Conservation (phyloP, 2,888 invertebrate species). For the Lamellibrachia columna region DNA sequence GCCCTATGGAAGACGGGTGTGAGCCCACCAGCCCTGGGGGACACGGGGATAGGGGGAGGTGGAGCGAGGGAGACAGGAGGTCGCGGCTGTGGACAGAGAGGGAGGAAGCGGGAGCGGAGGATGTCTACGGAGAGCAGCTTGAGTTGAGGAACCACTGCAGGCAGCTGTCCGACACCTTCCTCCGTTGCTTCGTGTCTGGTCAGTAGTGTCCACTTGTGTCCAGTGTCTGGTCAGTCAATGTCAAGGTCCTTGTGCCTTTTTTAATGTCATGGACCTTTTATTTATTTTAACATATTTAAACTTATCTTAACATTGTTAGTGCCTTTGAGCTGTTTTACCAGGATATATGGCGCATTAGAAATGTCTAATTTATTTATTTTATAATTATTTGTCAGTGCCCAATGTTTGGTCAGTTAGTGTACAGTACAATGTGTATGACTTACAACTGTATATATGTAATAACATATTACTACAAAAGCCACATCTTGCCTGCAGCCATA, state of each 20-base stretch:
- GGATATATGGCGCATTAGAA: too few relatives aligned
- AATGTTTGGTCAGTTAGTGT: not conserved
- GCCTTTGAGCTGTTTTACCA: too few relatives aligned
- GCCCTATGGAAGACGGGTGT: not conserved
- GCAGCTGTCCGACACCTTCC: conserved; percentile 71
- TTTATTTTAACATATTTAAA: too few relatives aligned
- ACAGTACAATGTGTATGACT: not conserved
- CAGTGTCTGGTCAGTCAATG: not conserved
- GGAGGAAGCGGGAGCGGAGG: not conserved
- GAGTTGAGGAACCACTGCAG: conserved; percentile 71
- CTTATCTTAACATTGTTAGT: too few relatives aligned
- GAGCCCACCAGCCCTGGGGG: not conserved
- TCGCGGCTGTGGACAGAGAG: conserved; percentile 18
- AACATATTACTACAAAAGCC: not conserved
- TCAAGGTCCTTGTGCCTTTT: not conserved
- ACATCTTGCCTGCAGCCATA: conserved; percentile 48
- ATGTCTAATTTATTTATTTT: too few relatives aligned
- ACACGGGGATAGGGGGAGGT: not conserved
- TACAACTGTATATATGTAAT: not conserved
- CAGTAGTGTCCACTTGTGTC: conserved; percentile 23
- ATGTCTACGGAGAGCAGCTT: conserved; percentile 44
- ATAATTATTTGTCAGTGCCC: not conserved
- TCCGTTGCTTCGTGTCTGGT: conserved; percentile 73
- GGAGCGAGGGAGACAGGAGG: conserved; percentile 25
- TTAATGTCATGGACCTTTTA: too few relatives aligned